Evolutionary conservation across 1,140 invertebrate species (phyloP), one percentile per base, ranked within the genome.

Genomic region (Euwallacea fornicatus): DNA sequence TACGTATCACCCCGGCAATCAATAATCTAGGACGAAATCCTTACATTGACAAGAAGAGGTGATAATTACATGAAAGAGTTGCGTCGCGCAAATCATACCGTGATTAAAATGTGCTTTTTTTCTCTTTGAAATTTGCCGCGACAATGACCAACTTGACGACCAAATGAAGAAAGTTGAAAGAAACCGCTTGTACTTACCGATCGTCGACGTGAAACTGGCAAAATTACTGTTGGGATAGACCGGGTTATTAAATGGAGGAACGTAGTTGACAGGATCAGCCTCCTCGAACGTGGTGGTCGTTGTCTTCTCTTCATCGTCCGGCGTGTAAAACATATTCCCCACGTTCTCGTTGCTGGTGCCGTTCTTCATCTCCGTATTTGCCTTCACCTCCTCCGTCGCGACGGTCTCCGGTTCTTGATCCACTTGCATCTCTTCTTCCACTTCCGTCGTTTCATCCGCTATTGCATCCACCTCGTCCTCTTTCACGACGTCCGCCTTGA

Each of bases 231-330:
- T 82, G 7, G 81, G 80, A 76, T 82, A 82, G 2, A 82, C 67
- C 33, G 81, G 81, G 73, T 82, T 82, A 71, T 82, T 81, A 71
- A 82, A 82, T 8, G 81, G 79, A 11, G 81, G 80, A 41, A 82
- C 80, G 69, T 80, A 82, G 64, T 69, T 78, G 15, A 77, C 67
- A 9, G 58, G 44, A 73, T 74, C 74, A 42, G 71, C 47, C 21
- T 72, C 73, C 13, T 67, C 68, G 63, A 69, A 43, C 42, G 53
- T 46, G 41, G 42, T 50, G 44, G 41, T 63, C 9, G 33, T 43
- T 47, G 75, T 73, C 33, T 33, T n/a, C 11, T 70, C 69, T 13
- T 77, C 79, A 58, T 80, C 79, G 47, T 82, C 80, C 0, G 80
- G 80, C 2, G 77, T 80, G 55, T 80, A 81, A 74, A 77, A 80